A percentile compares a stretch with the other conserved stretches of the same genome.
phyloP scores from a whole-genome alignment of 1,140 invertebrate genomes.

The Drosophila pandora region DNA sequence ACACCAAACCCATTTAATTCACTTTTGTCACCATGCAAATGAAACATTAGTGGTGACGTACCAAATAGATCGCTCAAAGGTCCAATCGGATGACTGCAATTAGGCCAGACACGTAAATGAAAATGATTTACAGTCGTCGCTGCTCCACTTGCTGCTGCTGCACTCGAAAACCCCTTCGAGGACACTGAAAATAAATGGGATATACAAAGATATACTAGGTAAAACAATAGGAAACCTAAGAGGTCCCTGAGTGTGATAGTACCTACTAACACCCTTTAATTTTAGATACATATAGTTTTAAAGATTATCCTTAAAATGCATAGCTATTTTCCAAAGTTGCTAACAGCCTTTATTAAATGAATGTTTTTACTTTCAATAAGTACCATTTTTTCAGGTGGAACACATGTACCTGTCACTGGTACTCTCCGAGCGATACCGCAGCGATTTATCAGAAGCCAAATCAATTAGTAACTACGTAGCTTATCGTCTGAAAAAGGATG shows the following conservation, averaged over 20 bases:
- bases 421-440: slow-evolving; percentile 34
- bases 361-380: neutral
- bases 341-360: no score
- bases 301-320: no score
- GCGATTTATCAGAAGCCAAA: slow-evolving; percentile 76
- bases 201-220: neutral
- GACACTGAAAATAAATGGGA: slow-evolving; percentile 5
- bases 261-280: no score
- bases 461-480: slow-evolving; percentile 79
- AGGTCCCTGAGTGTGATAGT: no score
- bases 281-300: no score
- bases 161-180: slow-evolving; percentile 3
- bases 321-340: no score
- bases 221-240: neutral
- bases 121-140: slow-evolving; percentile 70
- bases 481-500: slow-evolving; percentile 42
- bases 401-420: slow-evolving; percentile 66
- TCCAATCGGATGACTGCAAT: slow-evolving; percentile 52
- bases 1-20: slow-evolving; percentile 22
- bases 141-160: slow-evolving; percentile 14
- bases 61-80: slow-evolving; percentile 46
- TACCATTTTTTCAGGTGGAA: slow-evolving; percentile 25
- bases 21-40: slow-evolving; percentile 44
- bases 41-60: slow-evolving; percentile 45
- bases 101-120: slow-evolving; percentile 62